These are phyloP conservation scores for Aromia moschata DNA, from an alignment of 2,888 invertebrate genomes.

Conservation along the genomic window DNA sequence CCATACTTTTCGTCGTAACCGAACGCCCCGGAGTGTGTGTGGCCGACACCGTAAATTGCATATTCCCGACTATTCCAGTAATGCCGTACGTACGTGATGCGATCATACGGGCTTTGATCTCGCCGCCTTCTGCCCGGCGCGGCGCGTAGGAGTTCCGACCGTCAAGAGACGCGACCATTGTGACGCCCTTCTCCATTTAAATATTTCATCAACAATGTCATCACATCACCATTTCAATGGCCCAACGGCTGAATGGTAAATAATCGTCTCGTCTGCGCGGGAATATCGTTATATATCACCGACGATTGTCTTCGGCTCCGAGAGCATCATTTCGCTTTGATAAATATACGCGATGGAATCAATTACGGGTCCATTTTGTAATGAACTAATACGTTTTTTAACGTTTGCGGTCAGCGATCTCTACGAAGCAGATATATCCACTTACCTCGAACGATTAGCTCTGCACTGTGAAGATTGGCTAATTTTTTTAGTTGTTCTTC, in stretches of 20 bases:
- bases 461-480: no score
- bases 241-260: slow-evolving; percentile 18
- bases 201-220: slow-evolving; percentile 46
- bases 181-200: slow-evolving; percentile 43
- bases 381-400: no score
- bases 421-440: no score
- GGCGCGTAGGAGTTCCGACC: slow-evolving; percentile 38
- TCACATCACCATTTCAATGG: slow-evolving; percentile 29
- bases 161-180: slow-evolving; percentile 35
- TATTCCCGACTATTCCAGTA: slow-evolving; percentile 35
- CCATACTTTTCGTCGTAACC: no score
- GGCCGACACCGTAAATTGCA: slow-evolving; percentile 34
- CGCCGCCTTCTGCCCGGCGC: slow-evolving; percentile 34
- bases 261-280: slow-evolving; percentile 6
- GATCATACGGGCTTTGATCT: slow-evolving; percentile 34
- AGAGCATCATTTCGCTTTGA: neutral
- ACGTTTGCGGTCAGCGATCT: no score
- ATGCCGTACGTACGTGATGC: slow-evolving; percentile 34
- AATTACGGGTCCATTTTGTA: no score
- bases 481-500: no score
- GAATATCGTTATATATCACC: slow-evolving; percentile 2
- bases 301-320: slow-evolving; percentile 9
- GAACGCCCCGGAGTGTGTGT: slow-evolving; percentile 29
- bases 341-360: neutral
- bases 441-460: no score